Conservation (phyloP, 2,113 vertebrate genomes). For the Bubo scandiacus region DNA sequence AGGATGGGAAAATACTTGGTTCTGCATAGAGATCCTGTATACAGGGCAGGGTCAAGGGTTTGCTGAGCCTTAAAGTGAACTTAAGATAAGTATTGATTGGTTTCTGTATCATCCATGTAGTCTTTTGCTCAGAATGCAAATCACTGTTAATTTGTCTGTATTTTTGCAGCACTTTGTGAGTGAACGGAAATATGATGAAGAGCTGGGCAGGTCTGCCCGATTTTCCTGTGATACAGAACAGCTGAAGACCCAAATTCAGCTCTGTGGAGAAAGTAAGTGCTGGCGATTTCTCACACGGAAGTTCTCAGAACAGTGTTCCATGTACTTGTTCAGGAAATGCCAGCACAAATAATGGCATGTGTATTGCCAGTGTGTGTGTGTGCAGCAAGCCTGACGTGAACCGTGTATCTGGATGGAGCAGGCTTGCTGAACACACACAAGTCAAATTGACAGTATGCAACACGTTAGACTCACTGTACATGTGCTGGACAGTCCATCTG, state of each 20-base stretch:
- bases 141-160: not conserved
- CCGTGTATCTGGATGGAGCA: not conserved
- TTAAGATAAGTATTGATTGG: not conserved
- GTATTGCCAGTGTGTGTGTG: not conserved
- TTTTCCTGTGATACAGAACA: conserved; percentile 80
- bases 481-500: not conserved
- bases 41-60: not conserved
- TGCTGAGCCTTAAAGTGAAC: not conserved
- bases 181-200: conserved; percentile 83
- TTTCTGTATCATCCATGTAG: not conserved
- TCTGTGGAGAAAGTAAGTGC: conserved; percentile 81
- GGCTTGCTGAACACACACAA: not conserved
- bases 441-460: not conserved
- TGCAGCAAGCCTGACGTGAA: not conserved
- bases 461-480: not conserved
- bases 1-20: not conserved
- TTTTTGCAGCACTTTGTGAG: conserved; percentile 81
- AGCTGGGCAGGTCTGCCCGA: conserved; percentile 78
- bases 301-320: not conserved
- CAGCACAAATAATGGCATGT: not conserved
- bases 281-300: not conserved
- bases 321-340: not conserved
- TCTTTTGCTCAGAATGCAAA: not conserved
- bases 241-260: conserved; percentile 77
- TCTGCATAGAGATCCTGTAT: not conserved